Evolutionary conservation across 2,797 vertebrate genomes (phyloP).

Genomic region (Alectoris magna): DNA sequence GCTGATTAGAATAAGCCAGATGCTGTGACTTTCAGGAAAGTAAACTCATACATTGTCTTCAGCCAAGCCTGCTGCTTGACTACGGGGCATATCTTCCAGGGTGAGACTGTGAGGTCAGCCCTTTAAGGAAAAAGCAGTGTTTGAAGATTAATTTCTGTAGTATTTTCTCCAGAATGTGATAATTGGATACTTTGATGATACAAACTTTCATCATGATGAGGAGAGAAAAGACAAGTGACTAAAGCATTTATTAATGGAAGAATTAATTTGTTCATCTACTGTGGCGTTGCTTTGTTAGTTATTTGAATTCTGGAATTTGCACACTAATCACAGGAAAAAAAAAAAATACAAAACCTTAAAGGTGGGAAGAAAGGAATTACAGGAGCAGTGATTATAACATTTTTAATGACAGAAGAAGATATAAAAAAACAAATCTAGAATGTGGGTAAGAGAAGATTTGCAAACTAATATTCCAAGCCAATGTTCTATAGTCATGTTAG

Average conservation of each 20-base stretch:
- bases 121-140: neutral
- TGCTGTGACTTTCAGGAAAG: neutral
- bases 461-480: neutral
- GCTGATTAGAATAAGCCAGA: neutral
- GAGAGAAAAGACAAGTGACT: neutral
- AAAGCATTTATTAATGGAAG: neutral
- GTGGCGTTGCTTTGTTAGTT: neutral
- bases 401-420: neutral
- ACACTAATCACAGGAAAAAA: neutral
- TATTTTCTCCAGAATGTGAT: neutral
- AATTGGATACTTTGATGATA: neutral
- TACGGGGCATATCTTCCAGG: neutral
- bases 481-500: neutral
- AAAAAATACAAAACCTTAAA: neutral
- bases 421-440: neutral
- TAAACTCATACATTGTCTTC: neutral
- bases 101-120: neutral
- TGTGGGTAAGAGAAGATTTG: neutral
- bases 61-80: neutral
- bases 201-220: neutral
- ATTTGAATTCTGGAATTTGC: neutral
- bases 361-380: neutral
- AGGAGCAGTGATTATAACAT: neutral
- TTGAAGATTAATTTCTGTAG: neutral
- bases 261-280: neutral